Evolutionary conservation across 2,797 vertebrate genomes (phyloP).

Genomic region (Scolopax rusticola): DNA sequence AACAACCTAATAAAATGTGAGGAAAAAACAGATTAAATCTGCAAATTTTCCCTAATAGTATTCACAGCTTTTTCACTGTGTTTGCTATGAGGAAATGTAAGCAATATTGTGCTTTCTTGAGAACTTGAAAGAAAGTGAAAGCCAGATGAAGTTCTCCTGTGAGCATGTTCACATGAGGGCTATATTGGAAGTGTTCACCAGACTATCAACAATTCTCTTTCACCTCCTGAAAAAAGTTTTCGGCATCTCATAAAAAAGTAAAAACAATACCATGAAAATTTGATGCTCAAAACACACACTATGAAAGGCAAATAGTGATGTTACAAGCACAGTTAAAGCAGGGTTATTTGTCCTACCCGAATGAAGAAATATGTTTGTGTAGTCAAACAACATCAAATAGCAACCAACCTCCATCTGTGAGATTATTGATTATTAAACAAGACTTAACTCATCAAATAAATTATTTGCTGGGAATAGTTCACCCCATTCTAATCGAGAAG

Average conservation of each 20-base stretch:
- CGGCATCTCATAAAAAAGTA: not conserved
- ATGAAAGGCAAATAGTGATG: not conserved
- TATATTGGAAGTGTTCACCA: not conserved
- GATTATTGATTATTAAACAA: not conserved
- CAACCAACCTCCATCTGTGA: not conserved
- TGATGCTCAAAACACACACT: not conserved
- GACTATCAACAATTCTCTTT: constrained; percentile 23
- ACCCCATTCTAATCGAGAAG: not conserved
- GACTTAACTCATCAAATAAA: not conserved
- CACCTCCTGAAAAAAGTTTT: not conserved
- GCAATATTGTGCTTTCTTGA: not conserved
- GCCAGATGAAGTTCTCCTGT: not conserved
- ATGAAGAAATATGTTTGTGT: not conserved
- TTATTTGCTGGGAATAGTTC: not conserved
- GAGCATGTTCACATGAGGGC: not conserved
- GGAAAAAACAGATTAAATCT: not conserved
- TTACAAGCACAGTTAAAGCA: not conserved
- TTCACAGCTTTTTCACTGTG: not conserved
- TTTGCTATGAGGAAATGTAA: not conserved
- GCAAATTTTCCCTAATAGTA: not conserved
- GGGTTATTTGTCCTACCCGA: not conserved
- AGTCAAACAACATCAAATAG: not conserved
- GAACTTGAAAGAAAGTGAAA: not conserved
- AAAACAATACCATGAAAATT: constrained; percentile 29
- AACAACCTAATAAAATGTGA: not conserved